Evolutionary conservation across 2,113 vertebrate species (phyloP), one percentile per base, ranked within the genome.

Genomic region (Microtus oregoni): DNA sequence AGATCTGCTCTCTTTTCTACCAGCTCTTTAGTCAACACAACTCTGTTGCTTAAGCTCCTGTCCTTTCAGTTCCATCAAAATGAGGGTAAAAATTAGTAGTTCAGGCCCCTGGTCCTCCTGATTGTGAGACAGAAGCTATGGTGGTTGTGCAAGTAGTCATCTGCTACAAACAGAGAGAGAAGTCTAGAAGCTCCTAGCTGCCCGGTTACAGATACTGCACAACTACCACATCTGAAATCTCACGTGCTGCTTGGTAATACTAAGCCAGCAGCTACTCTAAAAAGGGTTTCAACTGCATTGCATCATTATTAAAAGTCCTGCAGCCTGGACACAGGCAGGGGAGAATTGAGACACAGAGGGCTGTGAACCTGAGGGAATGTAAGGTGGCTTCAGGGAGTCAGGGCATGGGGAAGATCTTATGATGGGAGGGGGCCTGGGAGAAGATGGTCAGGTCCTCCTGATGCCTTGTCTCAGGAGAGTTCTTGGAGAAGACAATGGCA

Each of bases 201-300:
- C 22, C 82, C 86, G 44, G 91, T 86, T 93, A 91, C 96, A 95
- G 95, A 95, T 89, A 10, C 17, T 1, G 50, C 86, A 82, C 92
- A 86, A 65, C 67, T 3, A 3, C 63, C 50, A 52, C 79, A 1
- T 94, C 78, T 86, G 92, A 52, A 52, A 52, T 82, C 75, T 77
- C 87, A 24, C 67, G 52, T 96, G 77, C 86, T 95, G 6, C 20
- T 44, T 87, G 93, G 95, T 55, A 83, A 63, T 20, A 41, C 93
- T 61, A 86, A 97, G 94, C 83, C 5, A 0, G 52, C 95, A 88
- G 70, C 81, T 38, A 50, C 76, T n/a, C 52, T 1, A 0, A 35
- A 8, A 17, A 38, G 41, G 17, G 47, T 17, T 77, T 61, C 72
- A 52, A 73, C 32, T 67, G 15, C 3, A 13, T 32, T 70, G 68